Evolutionary conservation across 2,797 vertebrate species (phyloP).

Genomic region (Parauchenoglanis ngamensis): DNA sequence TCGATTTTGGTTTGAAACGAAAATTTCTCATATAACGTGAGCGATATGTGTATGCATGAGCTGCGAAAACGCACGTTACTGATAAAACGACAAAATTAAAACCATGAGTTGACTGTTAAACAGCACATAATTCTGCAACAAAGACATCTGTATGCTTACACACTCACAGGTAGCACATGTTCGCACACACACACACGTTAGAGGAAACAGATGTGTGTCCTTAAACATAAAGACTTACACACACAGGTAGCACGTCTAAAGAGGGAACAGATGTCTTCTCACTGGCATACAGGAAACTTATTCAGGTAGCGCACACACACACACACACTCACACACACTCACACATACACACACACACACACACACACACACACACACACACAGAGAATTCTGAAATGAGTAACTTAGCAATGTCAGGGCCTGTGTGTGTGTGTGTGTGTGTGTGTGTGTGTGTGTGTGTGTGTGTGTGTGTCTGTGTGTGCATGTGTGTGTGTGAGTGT

Average conservation of each 20-base stretch:
- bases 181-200: background rate
- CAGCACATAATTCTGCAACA: background rate
- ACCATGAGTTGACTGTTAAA: background rate
- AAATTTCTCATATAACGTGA: background rate
- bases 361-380: constrained; percentile 27
- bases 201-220: constrained; percentile 46
- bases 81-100: background rate
- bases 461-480: constrained; percentile 61
- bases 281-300: constrained; percentile 26
- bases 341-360: constrained; percentile 29
- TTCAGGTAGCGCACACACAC: background rate
- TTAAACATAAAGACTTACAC: constrained; percentile 42
- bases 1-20: background rate
- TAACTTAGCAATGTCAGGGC: constrained; percentile 67
- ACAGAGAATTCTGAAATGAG: constrained; percentile 67
- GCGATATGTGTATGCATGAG: background rate
- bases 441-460: constrained; percentile 33
- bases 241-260: constrained; percentile 51
- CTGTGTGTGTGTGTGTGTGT: constrained; percentile 61
- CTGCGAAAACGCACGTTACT: background rate
- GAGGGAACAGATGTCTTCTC: constrained; percentile 50
- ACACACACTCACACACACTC: constrained; percentile 8
- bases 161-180: constrained; percentile 17
- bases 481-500: constrained; percentile 73
- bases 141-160: constrained; percentile 48